These are phyloP conservation scores for Rhynchophorus ferrugineus DNA, from an alignment of 1,140 invertebrate genomes.

Conservation along the genomic window DNA sequence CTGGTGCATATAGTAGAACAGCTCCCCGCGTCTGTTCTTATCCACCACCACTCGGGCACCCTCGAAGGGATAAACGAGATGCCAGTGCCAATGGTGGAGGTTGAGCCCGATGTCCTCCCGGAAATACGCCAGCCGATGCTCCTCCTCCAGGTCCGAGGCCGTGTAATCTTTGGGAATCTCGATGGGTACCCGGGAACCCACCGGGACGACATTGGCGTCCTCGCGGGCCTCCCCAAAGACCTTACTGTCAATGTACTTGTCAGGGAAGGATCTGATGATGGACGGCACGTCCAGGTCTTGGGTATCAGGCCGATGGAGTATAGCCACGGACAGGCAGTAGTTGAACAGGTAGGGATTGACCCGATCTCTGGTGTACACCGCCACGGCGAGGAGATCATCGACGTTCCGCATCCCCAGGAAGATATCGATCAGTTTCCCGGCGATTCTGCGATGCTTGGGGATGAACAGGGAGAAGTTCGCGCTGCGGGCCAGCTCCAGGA, in stretches of 20 bases:
- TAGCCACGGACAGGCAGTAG: constrained; percentile 66
- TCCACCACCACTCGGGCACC: constrained; percentile 50
- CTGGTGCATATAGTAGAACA: constrained; percentile 74
- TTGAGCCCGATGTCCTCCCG: constrained; percentile 59
- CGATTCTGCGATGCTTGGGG: constrained; percentile 60
- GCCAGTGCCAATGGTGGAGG: constrained; percentile 80
- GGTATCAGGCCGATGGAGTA: constrained; percentile 68
- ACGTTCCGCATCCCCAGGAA: constrained; percentile 63
- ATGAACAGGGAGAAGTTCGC: constrained; percentile 70
- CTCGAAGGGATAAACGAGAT: constrained; percentile 68
- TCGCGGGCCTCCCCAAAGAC: constrained; percentile 61
- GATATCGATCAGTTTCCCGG: constrained; percentile 61
- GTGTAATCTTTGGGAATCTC: constrained; percentile 58
- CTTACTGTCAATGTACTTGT: constrained; percentile 67
- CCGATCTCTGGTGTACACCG: constrained; percentile 63
- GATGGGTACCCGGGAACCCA: constrained; percentile 51
- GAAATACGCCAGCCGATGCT: constrained; percentile 59
- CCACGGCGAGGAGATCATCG: constrained; percentile 62
- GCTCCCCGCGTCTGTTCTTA: constrained; percentile 64
- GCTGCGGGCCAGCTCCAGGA: constrained; percentile 56
- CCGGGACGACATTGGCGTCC: constrained; percentile 54
- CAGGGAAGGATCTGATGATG: constrained; percentile 65
- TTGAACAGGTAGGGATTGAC: constrained; percentile 72
- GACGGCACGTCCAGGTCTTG: constrained; percentile 62
- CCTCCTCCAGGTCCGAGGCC: constrained; percentile 55